phyloP scores from a whole-genome alignment of 2,797 vertebrate genomes.

The Callimico goeldii region DNA sequence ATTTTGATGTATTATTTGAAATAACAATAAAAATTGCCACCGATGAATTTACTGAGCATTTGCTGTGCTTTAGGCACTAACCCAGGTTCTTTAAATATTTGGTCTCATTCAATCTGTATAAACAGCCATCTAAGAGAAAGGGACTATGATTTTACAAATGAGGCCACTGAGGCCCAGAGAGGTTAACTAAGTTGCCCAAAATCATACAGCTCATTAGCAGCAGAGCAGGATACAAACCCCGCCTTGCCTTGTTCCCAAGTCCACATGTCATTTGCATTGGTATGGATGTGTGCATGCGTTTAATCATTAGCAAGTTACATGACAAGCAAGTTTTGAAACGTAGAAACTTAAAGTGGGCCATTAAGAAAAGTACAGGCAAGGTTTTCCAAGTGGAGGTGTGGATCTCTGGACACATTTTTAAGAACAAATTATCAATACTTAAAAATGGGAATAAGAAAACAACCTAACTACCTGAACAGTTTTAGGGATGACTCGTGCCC shows the following conservation, averaged over 20 bases:
- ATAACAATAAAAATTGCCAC: neutral
- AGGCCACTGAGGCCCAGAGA: slow-evolving; percentile 46
- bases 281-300: neutral
- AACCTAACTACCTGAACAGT: neutral
- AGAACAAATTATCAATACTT: neutral
- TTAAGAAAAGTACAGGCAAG: neutral
- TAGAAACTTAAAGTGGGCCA: neutral
- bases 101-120: neutral
- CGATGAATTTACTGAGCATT: neutral
- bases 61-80: neutral
- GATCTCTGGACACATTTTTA: neutral
- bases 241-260: neutral
- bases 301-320: neutral
- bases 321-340: slow-evolving; percentile 6
- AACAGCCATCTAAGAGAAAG: neutral
- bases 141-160: neutral
- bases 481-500: neutral
- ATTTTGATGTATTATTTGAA: neutral
- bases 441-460: slow-evolving; percentile 6
- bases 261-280: neutral
- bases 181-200: slow-evolving; percentile 66
- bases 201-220: slow-evolving; percentile 65
- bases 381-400: neutral
- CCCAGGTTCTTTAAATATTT: neutral
- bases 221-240: slow-evolving; percentile 35